phyloP scores from a whole-genome alignment of 64 coral and sea anemone species.

The Actinia tenebrosa region DNA sequence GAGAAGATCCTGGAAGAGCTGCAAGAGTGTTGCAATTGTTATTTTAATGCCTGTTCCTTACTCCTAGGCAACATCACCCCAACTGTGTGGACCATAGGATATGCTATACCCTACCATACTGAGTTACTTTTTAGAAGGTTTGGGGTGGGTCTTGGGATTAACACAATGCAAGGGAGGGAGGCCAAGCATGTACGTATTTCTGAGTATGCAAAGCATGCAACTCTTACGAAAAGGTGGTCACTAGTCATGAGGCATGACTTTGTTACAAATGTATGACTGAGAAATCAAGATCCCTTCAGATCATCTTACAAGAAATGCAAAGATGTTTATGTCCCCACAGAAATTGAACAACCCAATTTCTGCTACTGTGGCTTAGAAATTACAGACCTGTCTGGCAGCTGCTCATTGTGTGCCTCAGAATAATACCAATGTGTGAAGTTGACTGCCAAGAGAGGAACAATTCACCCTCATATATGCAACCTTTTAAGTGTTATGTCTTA shows the following conservation, averaged over 20 bases:
- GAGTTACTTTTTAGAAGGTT: slow-evolving; percentile 38
- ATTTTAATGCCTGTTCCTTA: slow-evolving; percentile 54
- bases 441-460: too few species aligned
- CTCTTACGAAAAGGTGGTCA: slow-evolving; percentile 26
- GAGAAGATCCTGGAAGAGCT: slow-evolving; percentile 27
- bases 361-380: too few species aligned
- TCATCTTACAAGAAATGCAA: slow-evolving; percentile 36
- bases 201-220: slow-evolving; percentile 60
- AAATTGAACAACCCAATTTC: too few species aligned
- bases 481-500: too few species aligned
- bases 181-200: slow-evolving; percentile 47
- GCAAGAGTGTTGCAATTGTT: background rate
- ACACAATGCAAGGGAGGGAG: background rate
- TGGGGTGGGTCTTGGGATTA: slow-evolving; percentile 48
- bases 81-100: slow-evolving; percentile 70
- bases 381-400: too few species aligned
- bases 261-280: slow-evolving; percentile 22
- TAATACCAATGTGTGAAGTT: too few species aligned
- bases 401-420: too few species aligned
- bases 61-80: slow-evolving; percentile 41
- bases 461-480: too few species aligned
- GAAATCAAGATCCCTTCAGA: slow-evolving; percentile 11
- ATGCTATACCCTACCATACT: slow-evolving; percentile 47
- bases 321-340: slow-evolving; percentile 38
- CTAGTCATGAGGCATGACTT: slow-evolving; percentile 55